Evolutionary conservation across 2,113 vertebrate genomes (phyloP).

Genomic region (Nettapus auritus): DNA sequence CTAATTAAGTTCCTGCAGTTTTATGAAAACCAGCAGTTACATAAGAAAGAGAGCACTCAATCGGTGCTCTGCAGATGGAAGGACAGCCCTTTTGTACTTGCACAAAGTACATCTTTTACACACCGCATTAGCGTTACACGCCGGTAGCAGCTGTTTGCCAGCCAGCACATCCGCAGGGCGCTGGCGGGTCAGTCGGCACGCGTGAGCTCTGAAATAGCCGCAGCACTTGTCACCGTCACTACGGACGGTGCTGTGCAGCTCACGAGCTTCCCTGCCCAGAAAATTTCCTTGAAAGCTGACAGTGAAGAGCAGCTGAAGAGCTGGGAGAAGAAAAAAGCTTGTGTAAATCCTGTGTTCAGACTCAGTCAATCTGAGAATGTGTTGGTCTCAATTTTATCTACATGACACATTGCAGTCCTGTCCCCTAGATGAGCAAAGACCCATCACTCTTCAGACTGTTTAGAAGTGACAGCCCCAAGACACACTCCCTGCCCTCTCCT

Average conservation of each 20-base stretch:
- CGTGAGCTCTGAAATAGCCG: neutral
- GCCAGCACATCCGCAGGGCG: neutral
- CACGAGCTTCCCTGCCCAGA: neutral
- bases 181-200: neutral
- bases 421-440: neutral
- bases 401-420: neutral
- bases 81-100: neutral
- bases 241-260: rapidly evolving
- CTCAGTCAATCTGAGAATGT: neutral
- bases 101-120: neutral
- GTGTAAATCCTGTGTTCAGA: neutral
- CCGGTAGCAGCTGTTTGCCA: neutral
- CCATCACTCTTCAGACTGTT: neutral
- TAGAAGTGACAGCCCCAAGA: neutral
- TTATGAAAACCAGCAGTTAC: neutral
- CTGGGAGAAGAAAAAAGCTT: neutral
- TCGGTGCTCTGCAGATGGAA: rapidly evolving
- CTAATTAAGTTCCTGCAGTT: neutral
- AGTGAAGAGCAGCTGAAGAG: neutral
- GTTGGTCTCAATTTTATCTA: neutral
- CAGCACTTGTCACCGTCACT: rapidly evolving
- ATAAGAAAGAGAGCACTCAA: neutral
- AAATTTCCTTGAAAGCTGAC: neutral
- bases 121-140: neutral
- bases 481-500: neutral